Base-by-base conservation (phyloP, 2,888 invertebrate species). In the Willowsia nigromaculata region DNA sequence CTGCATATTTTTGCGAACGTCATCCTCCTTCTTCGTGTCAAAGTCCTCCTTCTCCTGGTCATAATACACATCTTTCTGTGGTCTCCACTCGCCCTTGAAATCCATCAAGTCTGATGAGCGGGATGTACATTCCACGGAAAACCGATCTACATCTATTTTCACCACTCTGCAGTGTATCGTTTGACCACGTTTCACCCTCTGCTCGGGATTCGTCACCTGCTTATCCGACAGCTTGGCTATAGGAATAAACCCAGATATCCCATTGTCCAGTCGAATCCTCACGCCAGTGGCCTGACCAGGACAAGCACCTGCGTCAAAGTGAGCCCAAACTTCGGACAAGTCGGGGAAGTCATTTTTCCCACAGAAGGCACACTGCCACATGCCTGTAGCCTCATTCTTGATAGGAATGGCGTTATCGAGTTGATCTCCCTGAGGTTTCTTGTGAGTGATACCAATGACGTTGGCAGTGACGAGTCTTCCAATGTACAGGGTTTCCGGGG, bases 301-400 rank as follows among this genome's bases (percentile, higher is more conserved):
- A 94, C 99, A 99, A 0, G 97, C 96, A 37, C 97, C 98, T 0
- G 98, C 97, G 94, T 99, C 99, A 94, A 99, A 99, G 94, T 99
- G 99, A 94, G 98, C 98, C 99, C 99, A 99, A 74, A 99, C 99
- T 95, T 99, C 99, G 25, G 98, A 98, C 40, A 99, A 94, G 93
- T 99, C 99, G 0, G 98, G 97, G 93, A 99, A 99, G 94, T 99
- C 98, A 93, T 98, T 98, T 94, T 98, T 98, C 92, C 97, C 95
- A 94, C 99, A 99, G 94, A 99, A 99, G 0, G 99, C 99, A 95
- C 99, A 99, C 94, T 98, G 98, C 99, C 99, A 99, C 56, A 98
- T 95, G 0, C 98, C 98, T 7, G 98, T 98, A 93, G 98, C 97
- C 90, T 99, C 98, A 93, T 98, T 98, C 92, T 98, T 95, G 62